Conservation (phyloP, 2,797 vertebrate genomes). For the Eulemur rubriventer region DNA sequence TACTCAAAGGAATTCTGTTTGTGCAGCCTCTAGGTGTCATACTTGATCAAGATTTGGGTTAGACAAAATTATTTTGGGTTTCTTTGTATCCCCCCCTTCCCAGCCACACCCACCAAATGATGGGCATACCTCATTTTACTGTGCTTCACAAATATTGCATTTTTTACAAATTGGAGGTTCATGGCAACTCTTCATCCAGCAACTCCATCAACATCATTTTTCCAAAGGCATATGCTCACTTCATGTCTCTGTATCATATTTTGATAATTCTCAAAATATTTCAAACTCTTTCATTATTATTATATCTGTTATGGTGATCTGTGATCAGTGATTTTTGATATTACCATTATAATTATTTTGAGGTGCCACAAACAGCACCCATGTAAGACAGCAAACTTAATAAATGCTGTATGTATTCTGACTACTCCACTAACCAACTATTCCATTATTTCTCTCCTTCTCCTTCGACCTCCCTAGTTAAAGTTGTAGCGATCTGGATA, state of each 20-base stretch:
- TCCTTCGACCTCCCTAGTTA: neutral
- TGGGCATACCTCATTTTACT: neutral
- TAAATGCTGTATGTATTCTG: neutral
- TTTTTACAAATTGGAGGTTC: neutral
- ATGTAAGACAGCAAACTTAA: neutral
- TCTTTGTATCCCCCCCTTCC: neutral
- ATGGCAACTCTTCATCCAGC: neutral
- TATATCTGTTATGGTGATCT: neutral
- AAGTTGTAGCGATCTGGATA: neutral
- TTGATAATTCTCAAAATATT: neutral
- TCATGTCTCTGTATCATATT: neutral
- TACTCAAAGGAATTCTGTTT: constrained; percentile 58
- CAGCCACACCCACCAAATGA: neutral
- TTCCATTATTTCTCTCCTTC: neutral
- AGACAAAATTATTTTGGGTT: neutral
- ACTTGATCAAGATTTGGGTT: constrained; percentile 79
- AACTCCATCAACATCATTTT: neutral
- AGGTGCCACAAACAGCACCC: neutral
- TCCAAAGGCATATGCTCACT: neutral
- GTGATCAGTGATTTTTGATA: neutral
- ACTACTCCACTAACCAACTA: neutral
- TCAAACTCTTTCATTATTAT: neutral
- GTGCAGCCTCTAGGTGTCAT: constrained; percentile 87
- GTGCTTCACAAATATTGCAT: neutral
- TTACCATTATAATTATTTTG: neutral